Percentiles rank a stretch among this genome's conserved stretches.
Conservation (phyloP, 1,140 invertebrate species). For the Oscheius sp. region DNA sequence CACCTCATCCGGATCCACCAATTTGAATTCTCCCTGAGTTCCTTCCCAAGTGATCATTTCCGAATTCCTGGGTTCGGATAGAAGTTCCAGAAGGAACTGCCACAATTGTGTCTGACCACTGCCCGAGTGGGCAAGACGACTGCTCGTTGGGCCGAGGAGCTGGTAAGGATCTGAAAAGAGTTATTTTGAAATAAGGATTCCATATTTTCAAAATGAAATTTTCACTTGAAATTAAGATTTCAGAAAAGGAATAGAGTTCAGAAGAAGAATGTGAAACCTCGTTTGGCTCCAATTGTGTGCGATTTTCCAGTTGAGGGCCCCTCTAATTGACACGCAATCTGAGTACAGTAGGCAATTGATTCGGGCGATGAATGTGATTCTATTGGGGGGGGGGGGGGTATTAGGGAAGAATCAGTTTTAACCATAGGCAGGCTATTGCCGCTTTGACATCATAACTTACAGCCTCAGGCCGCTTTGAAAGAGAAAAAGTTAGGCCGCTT, state of each 20-base stretch:
- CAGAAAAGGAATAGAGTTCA: background rate
- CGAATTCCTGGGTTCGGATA: constrained; percentile 82
- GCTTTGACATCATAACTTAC: too few species aligned
- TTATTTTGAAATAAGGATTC: background rate
- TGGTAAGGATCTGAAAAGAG: constrained; percentile 57
- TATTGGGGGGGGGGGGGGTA: too few species aligned
- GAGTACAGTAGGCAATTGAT: too few species aligned
- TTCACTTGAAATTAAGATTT: background rate
- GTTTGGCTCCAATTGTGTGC: background rate
- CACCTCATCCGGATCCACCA: constrained; percentile 95
- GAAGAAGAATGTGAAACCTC: background rate
- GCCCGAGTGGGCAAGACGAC: constrained; percentile 53
- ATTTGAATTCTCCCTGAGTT: constrained; percentile 66
- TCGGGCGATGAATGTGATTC: too few species aligned
- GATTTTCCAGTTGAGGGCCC: background rate
- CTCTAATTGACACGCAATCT: background rate
- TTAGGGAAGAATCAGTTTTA: too few species aligned
- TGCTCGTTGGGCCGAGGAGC: constrained; percentile 54
- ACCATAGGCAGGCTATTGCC: too few species aligned
- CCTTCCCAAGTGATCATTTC: constrained; percentile 93
- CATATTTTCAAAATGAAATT: background rate
- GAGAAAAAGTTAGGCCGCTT: too few species aligned
- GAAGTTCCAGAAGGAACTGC: constrained; percentile 93
- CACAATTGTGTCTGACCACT: constrained; percentile 92
- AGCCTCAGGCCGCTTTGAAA: too few species aligned